phyloP scores from a whole-genome alignment of 2,797 vertebrate species.

The Crenuchus spilurus region DNA sequence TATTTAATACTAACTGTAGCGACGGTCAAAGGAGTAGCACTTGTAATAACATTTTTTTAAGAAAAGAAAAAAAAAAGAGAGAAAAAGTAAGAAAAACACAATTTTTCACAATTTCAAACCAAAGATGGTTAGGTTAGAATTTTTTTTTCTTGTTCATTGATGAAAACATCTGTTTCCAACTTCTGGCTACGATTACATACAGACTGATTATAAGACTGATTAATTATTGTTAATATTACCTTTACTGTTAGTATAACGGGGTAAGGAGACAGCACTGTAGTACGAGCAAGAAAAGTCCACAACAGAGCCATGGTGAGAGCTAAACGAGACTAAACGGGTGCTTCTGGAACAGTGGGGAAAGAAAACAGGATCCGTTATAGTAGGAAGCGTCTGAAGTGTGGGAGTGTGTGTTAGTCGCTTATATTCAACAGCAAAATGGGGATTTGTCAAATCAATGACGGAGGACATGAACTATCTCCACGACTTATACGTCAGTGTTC shows the following conservation, averaged over 20 bases:
- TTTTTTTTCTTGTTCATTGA: conserved; percentile 55
- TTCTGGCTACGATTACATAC: conserved; percentile 81
- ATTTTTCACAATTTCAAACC: conserved; percentile 73
- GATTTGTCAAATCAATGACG: conserved; percentile 5
- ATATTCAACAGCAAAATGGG: conserved; percentile 37
- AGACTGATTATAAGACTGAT: conserved; percentile 82
- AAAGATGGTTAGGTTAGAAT: conserved; percentile 60
- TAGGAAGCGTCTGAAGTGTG: conserved; percentile 14
- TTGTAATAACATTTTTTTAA: conserved; percentile 82
- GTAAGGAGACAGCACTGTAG: conserved; percentile 55
- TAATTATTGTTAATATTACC: conserved; percentile 80
- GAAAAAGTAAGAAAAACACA: conserved; percentile 6
- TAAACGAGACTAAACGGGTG: conserved; percentile 64
- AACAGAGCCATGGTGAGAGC: conserved; percentile 38
- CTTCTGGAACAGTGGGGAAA: background rate
- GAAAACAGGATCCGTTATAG: background rate
- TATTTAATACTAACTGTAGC: conserved; percentile 84
- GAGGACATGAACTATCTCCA: conserved; percentile 28
- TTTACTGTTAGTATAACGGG: conserved; percentile 78
- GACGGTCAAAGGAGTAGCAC: conserved; percentile 83
- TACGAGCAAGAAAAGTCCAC: conserved; percentile 40
- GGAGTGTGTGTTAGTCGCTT: conserved; percentile 33
- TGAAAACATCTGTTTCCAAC: conserved; percentile 70
- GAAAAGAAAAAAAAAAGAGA: conserved; percentile 69
- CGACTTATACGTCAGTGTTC: conserved; percentile 26